A percentile compares a stretch with the other conserved stretches of the same genome.
Evolutionary conservation across 2,888 invertebrate species (phyloP).

Genomic region (Agriopis leucophaearia): DNA sequence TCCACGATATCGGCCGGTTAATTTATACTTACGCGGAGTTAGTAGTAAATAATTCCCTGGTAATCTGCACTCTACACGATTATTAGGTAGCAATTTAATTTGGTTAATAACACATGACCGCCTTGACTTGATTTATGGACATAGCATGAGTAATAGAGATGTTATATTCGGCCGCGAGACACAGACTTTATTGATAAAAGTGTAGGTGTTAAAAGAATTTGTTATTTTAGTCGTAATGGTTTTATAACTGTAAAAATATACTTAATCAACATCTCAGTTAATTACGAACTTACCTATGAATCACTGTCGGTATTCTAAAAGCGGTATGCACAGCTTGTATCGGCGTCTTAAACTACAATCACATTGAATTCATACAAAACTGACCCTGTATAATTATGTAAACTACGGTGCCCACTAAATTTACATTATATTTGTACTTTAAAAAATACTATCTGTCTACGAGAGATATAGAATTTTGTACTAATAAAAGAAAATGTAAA

Average conservation of each 20-base stretch:
- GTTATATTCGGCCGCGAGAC: slow-evolving; percentile 45
- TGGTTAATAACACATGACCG: slow-evolving; percentile 33
- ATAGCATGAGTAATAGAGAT: slow-evolving; percentile 45
- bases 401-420: slow-evolving; percentile 71
- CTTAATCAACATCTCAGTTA: slow-evolving; percentile 30
- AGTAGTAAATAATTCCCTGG: slow-evolving; percentile 50
- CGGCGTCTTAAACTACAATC: slow-evolving; percentile 85
- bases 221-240: slow-evolving; percentile 32
- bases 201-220: slow-evolving; percentile 39
- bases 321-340: slow-evolving; percentile 78
- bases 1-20: slow-evolving; percentile 50
- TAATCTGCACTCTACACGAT: slow-evolving; percentile 46
- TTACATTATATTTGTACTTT: slow-evolving; percentile 85
- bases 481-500: slow-evolving; percentile 69
- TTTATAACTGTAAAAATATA: slow-evolving; percentile 49
- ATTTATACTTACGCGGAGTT: slow-evolving; percentile 51
- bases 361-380: slow-evolving; percentile 87
- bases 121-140: slow-evolving; percentile 38
- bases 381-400: slow-evolving; percentile 85
- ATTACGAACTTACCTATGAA: slow-evolving; percentile 74
- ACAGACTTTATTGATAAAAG: slow-evolving; percentile 52
- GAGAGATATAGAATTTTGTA: slow-evolving; percentile 83
- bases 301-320: slow-evolving; percentile 74
- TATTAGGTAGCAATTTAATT: slow-evolving; percentile 43
- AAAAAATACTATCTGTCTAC: slow-evolving; percentile 80